Conservation (phyloP, 2,797 vertebrate species). For the Aulostomus chinensis region DNA sequence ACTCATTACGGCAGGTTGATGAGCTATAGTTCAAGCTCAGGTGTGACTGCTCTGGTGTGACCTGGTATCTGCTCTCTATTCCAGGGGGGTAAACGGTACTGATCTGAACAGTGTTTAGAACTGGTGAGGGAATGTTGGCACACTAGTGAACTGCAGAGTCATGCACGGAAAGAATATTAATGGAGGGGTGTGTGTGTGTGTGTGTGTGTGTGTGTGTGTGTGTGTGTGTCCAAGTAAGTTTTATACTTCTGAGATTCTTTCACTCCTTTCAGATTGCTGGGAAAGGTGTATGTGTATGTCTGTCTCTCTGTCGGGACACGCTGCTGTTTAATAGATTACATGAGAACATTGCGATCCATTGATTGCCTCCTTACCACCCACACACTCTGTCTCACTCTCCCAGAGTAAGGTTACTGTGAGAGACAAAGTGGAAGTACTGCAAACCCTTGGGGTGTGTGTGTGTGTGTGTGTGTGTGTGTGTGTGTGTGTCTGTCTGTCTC, state of each 20-base stretch:
- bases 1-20: too few species aligned
- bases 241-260: too few species aligned
- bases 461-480: background rate
- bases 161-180: slow-evolving; percentile 54
- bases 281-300: background rate
- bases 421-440: slow-evolving; percentile 20
- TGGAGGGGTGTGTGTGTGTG: slow-evolving; percentile 23
- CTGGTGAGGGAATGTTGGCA: slow-evolving; percentile 25
- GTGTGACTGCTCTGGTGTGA: too few species aligned
- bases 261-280: too few species aligned
- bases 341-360: slow-evolving; percentile 61
- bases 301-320: slow-evolving; percentile 11
- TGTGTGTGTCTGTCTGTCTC: background rate
- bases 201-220: background rate
- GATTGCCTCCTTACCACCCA: slow-evolving; percentile 32
- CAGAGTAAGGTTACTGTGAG: slow-evolving; percentile 55
- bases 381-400: slow-evolving; percentile 14
- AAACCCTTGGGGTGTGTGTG: slow-evolving; percentile 11
- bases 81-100: slow-evolving; percentile 1
- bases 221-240: too few species aligned
- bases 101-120: slow-evolving; percentile 21
- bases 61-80: background rate
- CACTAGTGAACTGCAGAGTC: slow-evolving; percentile 51
- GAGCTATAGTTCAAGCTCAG: too few species aligned
- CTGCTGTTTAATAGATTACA: slow-evolving; percentile 64